Conservation (phyloP, 1,140 invertebrate species). For the Grapholita molesta region DNA sequence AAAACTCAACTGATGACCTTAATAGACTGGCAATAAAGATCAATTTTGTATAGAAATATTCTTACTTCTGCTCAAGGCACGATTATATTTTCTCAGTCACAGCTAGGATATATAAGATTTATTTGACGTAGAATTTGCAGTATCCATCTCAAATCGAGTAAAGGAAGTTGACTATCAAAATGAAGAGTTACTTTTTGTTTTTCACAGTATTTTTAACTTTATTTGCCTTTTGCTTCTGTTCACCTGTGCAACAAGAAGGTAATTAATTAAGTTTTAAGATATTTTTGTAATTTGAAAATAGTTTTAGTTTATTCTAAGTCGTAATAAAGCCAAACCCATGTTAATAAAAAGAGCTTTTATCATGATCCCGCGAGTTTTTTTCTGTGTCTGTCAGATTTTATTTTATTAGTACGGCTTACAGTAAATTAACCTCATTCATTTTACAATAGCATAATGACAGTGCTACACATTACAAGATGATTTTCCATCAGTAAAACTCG, state of each 20-base stretch:
- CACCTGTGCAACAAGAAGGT: neutral
- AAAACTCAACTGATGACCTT: neutral
- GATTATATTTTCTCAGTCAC: neutral
- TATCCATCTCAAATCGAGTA: neutral
- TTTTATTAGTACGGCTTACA: too few relatives aligned
- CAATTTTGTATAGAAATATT: neutral
- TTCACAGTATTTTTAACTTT: neutral
- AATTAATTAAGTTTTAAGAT: too few relatives aligned
- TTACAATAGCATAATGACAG: too few relatives aligned
- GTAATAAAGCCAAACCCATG: too few relatives aligned
- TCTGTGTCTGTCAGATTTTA: too few relatives aligned
- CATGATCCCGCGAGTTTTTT: too few relatives aligned
- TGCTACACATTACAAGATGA: too few relatives aligned
- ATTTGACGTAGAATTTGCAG: neutral
- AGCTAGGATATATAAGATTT: neutral
- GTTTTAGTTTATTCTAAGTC: too few relatives aligned
- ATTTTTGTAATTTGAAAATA: too few relatives aligned
- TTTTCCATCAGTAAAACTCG: too few relatives aligned
- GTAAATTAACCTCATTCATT: too few relatives aligned
- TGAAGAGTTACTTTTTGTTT: neutral
- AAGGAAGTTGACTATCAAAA: neutral
- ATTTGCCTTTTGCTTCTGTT: neutral
- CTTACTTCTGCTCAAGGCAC: neutral
- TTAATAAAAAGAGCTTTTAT: too few relatives aligned
- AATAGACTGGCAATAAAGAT: neutral